Evolutionary conservation across 2,113 vertebrate genomes (phyloP).

Genomic region (Egretta garzetta): DNA sequence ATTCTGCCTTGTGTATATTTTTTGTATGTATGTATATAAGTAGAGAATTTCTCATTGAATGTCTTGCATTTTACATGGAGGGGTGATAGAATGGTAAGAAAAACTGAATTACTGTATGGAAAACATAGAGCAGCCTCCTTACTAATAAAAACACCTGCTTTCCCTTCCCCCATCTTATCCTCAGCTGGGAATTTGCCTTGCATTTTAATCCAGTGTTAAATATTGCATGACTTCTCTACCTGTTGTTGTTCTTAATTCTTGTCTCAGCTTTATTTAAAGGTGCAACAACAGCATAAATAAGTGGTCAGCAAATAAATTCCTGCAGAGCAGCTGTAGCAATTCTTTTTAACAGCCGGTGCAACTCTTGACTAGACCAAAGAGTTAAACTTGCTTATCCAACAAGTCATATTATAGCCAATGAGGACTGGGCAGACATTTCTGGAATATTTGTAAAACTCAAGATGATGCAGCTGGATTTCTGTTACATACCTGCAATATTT

Average conservation of each 20-base stretch:
- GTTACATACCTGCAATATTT: constrained; percentile 64
- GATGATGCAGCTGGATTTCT: constrained; percentile 61
- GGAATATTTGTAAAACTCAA: constrained; percentile 68
- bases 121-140: background rate
- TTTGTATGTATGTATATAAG: background rate
- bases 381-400: constrained; percentile 65
- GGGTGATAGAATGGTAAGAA: background rate
- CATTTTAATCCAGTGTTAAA: constrained; percentile 38
- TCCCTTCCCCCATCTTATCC: background rate
- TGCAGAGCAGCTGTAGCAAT: constrained; percentile 75
- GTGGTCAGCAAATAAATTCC: constrained; percentile 71
- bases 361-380: constrained; percentile 45
- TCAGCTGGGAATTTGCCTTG: constrained; percentile 27
- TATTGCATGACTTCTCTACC: constrained; percentile 70
- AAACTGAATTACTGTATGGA: background rate
- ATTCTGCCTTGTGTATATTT: background rate
- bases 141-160: background rate
- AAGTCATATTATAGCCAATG: constrained; percentile 36
- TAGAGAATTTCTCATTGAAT: background rate
- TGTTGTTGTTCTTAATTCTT: constrained; percentile 71
- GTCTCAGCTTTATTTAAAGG: constrained; percentile 74
- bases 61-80: background rate
- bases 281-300: constrained; percentile 64
- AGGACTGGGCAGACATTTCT: constrained; percentile 68
- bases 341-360: constrained; percentile 75